Percentiles rank a stretch among this genome's conserved stretches.
These are phyloP conservation scores for Fringilla coelebs DNA, from an alignment of 2,797 vertebrate species.

Conservation along the genomic window DNA sequence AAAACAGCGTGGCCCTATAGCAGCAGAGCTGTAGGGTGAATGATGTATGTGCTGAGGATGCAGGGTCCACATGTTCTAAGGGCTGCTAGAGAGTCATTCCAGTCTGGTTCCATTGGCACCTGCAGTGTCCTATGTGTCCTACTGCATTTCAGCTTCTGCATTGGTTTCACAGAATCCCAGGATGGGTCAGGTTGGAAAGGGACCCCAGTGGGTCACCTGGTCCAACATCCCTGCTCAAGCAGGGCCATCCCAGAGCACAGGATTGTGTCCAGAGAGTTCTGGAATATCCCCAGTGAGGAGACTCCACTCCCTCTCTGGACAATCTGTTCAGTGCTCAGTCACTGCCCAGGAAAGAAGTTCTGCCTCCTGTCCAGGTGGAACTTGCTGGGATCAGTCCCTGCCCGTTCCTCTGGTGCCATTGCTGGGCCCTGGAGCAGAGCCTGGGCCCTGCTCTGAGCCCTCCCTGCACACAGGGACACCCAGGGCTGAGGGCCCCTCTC, in stretches of 20 bases:
- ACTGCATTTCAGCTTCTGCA: background rate
- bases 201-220: background rate
- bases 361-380: background rate
- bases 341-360: background rate
- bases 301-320: rapidly evolving
- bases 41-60: background rate
- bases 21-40: background rate
- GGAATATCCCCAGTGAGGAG: background rate
- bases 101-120: background rate
- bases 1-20: background rate
- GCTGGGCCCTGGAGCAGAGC: too few relatives aligned
- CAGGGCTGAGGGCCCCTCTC: background rate
- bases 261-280: rapidly evolving
- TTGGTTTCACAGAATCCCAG: background rate
- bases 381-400: background rate
- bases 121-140: background rate
- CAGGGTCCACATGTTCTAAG: background rate
- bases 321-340: rapidly evolving
- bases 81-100: background rate
- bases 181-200: background rate
- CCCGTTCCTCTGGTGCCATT: too few relatives aligned
- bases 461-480: background rate
- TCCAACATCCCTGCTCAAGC: rapidly evolving
- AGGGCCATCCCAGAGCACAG: background rate
- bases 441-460: too few relatives aligned